These are phyloP conservation scores for Holacanthus passer DNA, from an alignment of 2,113 vertebrate genomes.

Conservation along the genomic window DNA sequence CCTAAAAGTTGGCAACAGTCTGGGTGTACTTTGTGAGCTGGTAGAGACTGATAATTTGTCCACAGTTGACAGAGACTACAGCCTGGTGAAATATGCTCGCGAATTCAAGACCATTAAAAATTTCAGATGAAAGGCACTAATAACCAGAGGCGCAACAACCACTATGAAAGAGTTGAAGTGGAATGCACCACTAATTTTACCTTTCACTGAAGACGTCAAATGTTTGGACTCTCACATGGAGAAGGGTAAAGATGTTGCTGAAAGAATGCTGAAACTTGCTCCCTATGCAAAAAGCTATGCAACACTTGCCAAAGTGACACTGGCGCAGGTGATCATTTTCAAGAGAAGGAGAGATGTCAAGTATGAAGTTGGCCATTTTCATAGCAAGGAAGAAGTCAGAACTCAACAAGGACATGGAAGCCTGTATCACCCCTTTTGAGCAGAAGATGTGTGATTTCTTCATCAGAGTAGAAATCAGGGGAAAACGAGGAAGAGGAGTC, in stretches of 20 bases:
- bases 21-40: background rate
- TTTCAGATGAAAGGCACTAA: slow-evolving; percentile 13
- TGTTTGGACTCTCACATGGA: slow-evolving; percentile 7
- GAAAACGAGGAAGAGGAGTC: slow-evolving; percentile 51
- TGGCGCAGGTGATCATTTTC: slow-evolving; percentile 48
- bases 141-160: slow-evolving; percentile 27
- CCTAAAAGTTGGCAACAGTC: background rate
- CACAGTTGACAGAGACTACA: background rate
- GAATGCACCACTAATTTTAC: background rate
- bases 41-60: background rate
- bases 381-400: slow-evolving; percentile 23
- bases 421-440: slow-evolving; percentile 32
- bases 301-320: slow-evolving; percentile 17
- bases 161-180: background rate
- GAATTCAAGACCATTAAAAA: slow-evolving; percentile 26
- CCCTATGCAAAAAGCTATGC: slow-evolving; percentile 28
- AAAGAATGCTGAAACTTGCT: slow-evolving; percentile 4
- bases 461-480: slow-evolving; percentile 36
- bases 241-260: background rate
- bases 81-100: background rate
- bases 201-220: slow-evolving; percentile 21
- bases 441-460: slow-evolving; percentile 43
- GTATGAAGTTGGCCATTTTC: slow-evolving; percentile 50
- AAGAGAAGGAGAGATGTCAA: slow-evolving; percentile 17
- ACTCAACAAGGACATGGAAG: slow-evolving; percentile 37